Conservation (phyloP, 2,797 vertebrate genomes). For the Columba guinea region DNA sequence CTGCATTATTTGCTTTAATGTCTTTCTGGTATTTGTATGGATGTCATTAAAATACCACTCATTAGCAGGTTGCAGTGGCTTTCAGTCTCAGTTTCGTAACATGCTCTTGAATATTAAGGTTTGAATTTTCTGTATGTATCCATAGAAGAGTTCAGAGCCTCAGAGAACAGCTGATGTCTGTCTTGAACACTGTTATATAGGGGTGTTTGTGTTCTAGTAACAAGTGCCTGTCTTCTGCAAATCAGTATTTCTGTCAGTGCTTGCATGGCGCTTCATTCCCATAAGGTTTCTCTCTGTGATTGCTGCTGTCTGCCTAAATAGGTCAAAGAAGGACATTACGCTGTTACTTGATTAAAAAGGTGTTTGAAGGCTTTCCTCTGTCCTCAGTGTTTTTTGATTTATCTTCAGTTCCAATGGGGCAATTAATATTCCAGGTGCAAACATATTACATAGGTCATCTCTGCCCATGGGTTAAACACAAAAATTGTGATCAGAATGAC, state of each 20-base stretch:
- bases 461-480: neutral
- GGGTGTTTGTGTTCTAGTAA: neutral
- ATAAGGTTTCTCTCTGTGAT: neutral
- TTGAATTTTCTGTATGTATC: neutral
- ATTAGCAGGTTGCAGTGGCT: neutral
- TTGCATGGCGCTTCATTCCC: neutral
- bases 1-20: neutral
- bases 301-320: neutral
- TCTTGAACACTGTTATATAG: neutral
- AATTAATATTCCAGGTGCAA: neutral
- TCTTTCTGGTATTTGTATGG: neutral
- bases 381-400: neutral
- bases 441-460: neutral
- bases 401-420: neutral
- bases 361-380: neutral
- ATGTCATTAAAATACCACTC: neutral
- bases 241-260: neutral
- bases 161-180: neutral
- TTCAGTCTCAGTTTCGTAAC: neutral
- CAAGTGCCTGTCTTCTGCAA: neutral
- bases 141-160: neutral
- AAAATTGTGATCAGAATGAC: neutral
- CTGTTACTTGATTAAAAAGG: neutral
- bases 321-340: neutral
- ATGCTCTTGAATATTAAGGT: neutral